A percentile compares a stretch with the other conserved stretches of the same genome.
These are phyloP conservation scores for Bergia puertoricense DNA, from an alignment of 92 coral and sea anemone genomes.

Conservation along the genomic window DNA sequence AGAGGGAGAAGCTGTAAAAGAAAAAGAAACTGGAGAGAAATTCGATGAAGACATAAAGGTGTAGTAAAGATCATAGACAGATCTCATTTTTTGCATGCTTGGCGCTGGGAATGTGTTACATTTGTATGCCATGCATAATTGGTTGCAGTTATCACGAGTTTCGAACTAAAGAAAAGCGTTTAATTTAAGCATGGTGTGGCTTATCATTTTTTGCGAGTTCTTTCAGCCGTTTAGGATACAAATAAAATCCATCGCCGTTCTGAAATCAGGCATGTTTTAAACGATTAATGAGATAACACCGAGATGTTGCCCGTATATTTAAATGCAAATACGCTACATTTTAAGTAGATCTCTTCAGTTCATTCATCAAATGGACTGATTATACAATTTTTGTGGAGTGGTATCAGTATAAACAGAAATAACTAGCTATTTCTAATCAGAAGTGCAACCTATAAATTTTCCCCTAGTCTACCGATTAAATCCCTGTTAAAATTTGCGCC, in stretches of 20 bases:
- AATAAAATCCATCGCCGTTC: neutral
- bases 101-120: neutral
- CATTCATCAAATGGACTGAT: neutral
- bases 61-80: neutral
- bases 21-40: slow-evolving; percentile 59
- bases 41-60: slow-evolving; percentile 86
- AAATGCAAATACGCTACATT: neutral
- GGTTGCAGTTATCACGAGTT: neutral
- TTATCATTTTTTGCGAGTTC: neutral
- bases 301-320: neutral
- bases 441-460: no score
- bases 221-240: neutral
- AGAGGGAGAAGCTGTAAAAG: slow-evolving; percentile 43
- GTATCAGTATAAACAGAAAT: neutral
- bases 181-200: neutral
- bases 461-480: no score
- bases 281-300: neutral
- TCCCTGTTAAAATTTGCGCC: no score
- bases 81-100: no score
- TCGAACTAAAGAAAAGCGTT: neutral
- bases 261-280: neutral
- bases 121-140: neutral
- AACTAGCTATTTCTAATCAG: no score
- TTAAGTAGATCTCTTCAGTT: neutral
- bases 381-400: neutral